Evolutionary conservation across 2,113 vertebrate species (phyloP).

Genomic region (Oncorhynchus mykiss): DNA sequence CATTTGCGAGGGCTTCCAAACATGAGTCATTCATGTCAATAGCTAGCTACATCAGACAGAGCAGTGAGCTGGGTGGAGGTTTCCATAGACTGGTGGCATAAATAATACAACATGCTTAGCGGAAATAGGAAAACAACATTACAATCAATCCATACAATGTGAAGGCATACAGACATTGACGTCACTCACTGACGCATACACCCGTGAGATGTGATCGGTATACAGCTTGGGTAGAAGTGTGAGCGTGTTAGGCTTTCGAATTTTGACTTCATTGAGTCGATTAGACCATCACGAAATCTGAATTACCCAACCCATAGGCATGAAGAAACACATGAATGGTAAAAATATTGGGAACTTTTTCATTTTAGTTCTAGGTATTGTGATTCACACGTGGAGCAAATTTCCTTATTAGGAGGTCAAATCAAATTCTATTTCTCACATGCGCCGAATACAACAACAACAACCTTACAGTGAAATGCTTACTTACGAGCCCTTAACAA

Average conservation of each 20-base stretch:
- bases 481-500: too few relatives aligned
- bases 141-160: background rate
- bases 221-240: background rate
- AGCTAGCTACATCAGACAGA: background rate
- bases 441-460: too few relatives aligned
- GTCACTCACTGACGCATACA: background rate
- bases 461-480: too few relatives aligned
- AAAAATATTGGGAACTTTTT: background rate
- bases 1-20: background rate
- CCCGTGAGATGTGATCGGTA: background rate
- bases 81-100: too few relatives aligned
- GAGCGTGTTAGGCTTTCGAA: background rate
- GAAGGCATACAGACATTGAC: background rate
- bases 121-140: background rate
- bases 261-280: too few relatives aligned
- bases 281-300: background rate
- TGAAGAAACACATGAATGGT: background rate
- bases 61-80: too few relatives aligned
- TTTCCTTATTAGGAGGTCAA: background rate
- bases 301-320: background rate
- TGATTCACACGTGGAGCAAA: background rate
- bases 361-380: background rate
- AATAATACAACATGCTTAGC: too few relatives aligned
- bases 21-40: background rate
- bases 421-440: too few relatives aligned